Evolutionary conservation across 1,140 invertebrate genomes (phyloP).

Genomic region (Pissodes strobi): DNA sequence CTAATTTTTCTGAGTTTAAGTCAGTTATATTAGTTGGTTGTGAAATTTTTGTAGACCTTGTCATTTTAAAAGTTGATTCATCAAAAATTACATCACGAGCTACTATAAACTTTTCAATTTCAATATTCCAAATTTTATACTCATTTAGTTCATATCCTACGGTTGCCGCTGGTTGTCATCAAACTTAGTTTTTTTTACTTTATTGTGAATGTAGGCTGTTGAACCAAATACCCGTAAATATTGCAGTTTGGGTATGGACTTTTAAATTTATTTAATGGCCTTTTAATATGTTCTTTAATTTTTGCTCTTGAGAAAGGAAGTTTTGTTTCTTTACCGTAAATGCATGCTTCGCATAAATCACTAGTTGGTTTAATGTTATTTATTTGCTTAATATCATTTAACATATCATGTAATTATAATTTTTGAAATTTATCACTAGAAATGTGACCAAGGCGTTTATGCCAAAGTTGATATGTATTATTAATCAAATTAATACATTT

Average conservation of each 20-base stretch:
- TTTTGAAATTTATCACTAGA: background rate
- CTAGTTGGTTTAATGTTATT: background rate
- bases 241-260: conserved; percentile 50
- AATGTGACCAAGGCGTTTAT: too few relatives aligned
- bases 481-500: too few relatives aligned
- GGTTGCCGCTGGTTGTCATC: too few relatives aligned
- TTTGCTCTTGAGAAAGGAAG: too few relatives aligned
- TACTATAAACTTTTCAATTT: conserved; percentile 9
- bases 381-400: background rate
- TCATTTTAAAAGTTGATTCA: background rate
- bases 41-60: background rate
- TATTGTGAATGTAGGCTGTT: too few relatives aligned
- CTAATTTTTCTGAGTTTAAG: background rate
- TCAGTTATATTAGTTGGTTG: background rate
- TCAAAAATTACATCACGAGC: too few relatives aligned
- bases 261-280: conserved; percentile 47
- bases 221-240: background rate
- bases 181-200: too few relatives aligned
- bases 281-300: background rate
- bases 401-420: background rate
- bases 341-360: too few relatives aligned
- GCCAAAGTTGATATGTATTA: too few relatives aligned
- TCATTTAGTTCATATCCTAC: too few relatives aligned
- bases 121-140: conserved; percentile 11
- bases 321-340: background rate